Evolutionary conservation across 2,888 invertebrate genomes (phyloP).

Genomic region (Plebejus anna): DNA sequence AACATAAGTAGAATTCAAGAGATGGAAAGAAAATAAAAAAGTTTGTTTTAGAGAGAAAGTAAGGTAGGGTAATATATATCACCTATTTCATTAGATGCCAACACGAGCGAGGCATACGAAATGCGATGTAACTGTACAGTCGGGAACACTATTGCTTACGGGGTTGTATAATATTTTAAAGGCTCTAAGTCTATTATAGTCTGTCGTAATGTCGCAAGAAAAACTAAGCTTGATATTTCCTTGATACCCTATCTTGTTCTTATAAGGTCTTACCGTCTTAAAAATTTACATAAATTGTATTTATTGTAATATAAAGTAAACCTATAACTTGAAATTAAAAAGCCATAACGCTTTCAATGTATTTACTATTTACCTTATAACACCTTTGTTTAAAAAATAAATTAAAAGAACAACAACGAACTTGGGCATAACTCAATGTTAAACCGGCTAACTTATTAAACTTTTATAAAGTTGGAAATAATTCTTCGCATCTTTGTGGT

Average conservation of each 20-base stretch:
- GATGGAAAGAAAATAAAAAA: not conserved
- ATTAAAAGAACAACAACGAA: constrained; percentile 24
- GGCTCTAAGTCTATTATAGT: not conserved
- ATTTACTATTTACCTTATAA: not conserved
- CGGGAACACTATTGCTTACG: not conserved
- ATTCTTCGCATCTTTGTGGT: not conserved
- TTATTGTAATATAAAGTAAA: not conserved
- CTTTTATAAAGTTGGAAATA: constrained; percentile 22
- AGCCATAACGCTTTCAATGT: not conserved
- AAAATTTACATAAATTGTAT: not conserved
- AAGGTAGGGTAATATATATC: constrained; percentile 20
- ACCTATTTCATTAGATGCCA: constrained; percentile 23
- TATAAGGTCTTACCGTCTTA: too few relatives aligned
- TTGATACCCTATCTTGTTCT: too few relatives aligned
- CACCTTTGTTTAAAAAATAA: constrained; percentile 6
- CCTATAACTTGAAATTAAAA: not conserved
- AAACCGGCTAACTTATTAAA: constrained; percentile 21
- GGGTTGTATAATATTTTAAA: not conserved
- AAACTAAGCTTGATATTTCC: too few relatives aligned
- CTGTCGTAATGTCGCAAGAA: not conserved
- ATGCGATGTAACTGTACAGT: constrained; percentile 20
- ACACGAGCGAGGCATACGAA: constrained; percentile 19
- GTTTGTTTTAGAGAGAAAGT: constrained; percentile 8
- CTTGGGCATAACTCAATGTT: constrained; percentile 7
- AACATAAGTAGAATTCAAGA: not conserved